Evolutionary conservation across 2,797 vertebrate genomes (phyloP).

Genomic region (Hirundo rustica): DNA sequence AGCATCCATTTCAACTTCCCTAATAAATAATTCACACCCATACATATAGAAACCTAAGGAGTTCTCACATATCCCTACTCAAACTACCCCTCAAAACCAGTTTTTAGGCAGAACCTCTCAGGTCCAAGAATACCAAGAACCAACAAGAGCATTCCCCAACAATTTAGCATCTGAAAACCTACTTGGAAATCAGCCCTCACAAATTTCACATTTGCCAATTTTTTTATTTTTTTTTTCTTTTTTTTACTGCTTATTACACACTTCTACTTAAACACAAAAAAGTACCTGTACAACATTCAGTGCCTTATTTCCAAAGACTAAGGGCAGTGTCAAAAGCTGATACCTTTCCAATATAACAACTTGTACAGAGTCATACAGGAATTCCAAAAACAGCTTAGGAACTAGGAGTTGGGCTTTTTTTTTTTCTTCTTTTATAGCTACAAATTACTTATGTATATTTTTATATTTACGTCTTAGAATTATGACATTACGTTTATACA

Average conservation of each 20-base stretch:
- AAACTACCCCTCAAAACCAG: not conserved
- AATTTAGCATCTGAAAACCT: not conserved
- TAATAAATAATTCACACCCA: constrained; percentile 22
- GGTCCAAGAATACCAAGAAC: not conserved
- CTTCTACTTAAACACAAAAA: not conserved
- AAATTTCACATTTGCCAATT: not conserved
- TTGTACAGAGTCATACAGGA: not conserved
- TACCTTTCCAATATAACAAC: not conserved
- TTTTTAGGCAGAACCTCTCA: not conserved
- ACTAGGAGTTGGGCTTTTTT: not conserved
- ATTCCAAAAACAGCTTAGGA: not conserved
- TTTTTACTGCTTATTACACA: not conserved
- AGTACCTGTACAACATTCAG: not conserved
- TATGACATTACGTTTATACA: not conserved
- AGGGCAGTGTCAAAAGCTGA: not conserved
- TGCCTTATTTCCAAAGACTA: not conserved
- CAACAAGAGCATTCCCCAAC: not conserved
- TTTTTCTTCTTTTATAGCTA: not conserved
- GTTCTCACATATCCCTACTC: not conserved
- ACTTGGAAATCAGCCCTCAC: not conserved
- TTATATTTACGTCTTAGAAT: not conserved
- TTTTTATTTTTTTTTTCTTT: not conserved
- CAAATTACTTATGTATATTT: not conserved
- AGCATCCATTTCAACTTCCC: constrained; percentile 35
- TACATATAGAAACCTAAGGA: not conserved